A percentile compares a stretch with the other conserved stretches of the same genome.
These are phyloP conservation scores for Lophotis ruficrista DNA, from an alignment of 2,113 vertebrate species.

Conservation along the genomic window DNA sequence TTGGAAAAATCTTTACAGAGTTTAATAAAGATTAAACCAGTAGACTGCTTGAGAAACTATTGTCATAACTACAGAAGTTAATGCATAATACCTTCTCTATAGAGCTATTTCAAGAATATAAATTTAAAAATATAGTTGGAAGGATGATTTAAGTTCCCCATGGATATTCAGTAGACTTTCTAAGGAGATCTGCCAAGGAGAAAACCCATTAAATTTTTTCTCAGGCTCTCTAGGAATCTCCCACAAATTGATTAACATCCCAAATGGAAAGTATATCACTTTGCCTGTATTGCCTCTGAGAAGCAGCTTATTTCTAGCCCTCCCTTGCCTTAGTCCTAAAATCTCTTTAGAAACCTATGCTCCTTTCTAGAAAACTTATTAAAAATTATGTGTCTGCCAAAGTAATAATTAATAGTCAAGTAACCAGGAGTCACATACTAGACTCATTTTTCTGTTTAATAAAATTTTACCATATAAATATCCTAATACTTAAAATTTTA, in stretches of 20 bases:
- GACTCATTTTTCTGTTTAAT: not conserved
- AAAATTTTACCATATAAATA: not conserved
- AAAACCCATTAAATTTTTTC: slow-evolving; percentile 2
- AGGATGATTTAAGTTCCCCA: not conserved
- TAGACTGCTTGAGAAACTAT: not conserved
- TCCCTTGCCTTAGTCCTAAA: not conserved
- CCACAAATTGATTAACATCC: not conserved
- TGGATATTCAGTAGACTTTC: not conserved
- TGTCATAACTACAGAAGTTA: not conserved
- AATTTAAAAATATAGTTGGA: not conserved
- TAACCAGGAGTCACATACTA: not conserved
- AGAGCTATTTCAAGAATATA: not conserved
- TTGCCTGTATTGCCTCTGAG: not conserved
- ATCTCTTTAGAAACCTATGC: not conserved
- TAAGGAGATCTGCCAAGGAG: not conserved
- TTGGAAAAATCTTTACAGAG: not conserved
- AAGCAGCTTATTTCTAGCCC: not conserved
- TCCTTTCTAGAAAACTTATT: not conserved
- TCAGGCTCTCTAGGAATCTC: not conserved
- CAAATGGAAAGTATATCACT: not conserved
- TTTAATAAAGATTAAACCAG: slow-evolving; percentile 13
- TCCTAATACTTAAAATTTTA: not conserved
- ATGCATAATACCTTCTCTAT: not conserved
- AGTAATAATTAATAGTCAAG: not conserved
- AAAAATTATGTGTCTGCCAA: not conserved